Base-by-base conservation (phyloP, 2,888 invertebrate species). In the Amphipoea oculea region DNA sequence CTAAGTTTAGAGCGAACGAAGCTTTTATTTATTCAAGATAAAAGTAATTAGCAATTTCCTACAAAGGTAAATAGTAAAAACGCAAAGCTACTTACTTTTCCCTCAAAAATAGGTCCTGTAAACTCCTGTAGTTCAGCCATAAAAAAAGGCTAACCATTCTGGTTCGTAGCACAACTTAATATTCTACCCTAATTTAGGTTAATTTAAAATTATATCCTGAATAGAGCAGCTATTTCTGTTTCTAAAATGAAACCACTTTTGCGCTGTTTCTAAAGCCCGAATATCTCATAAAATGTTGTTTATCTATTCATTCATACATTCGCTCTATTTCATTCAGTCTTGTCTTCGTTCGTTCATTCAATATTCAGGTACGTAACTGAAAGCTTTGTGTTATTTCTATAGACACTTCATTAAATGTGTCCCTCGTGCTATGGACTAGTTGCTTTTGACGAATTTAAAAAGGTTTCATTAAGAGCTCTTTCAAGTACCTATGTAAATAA, bases 161-260 rank as follows among this genome's bases (percentile, higher is more conserved):
- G 68, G 84, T 84, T 63, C 54, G 36, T 14, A 84, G n/a, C 23
- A 62, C 48, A 77, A 77, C 63, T 81, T 48, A 57, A 54, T 83
- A 68, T 77, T 63, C 60, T 63, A 68, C 67, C 11, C 29, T 54
- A 54, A 76, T 73, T 72, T 60, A 20, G 12, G 68, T 57, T 63
- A 78, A 83, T 77, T 77, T 67, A 54, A 66, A 77, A 62, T 62
- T 78, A 62, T 67, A 40, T 51, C 2, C 45, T 40, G 9, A 40
- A 12, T n/a, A 51, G 1, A 66, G 4, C 60, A 36, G 45, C 14
- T 0, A 23, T 76, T 65, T 54, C 11, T 42, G 57, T 17, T 51
- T 42, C 2, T 40, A 42, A 12, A 78, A 57, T 45, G 62, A 62
- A 80, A 63, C 0, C 48, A 54, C 12, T 48, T 36, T 54, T 7